Percentiles rank a stretch among this genome's conserved stretches.
These are phyloP conservation scores for Drosophila burlai DNA, from an alignment of 1,140 invertebrate species.

Conservation along the genomic window DNA sequence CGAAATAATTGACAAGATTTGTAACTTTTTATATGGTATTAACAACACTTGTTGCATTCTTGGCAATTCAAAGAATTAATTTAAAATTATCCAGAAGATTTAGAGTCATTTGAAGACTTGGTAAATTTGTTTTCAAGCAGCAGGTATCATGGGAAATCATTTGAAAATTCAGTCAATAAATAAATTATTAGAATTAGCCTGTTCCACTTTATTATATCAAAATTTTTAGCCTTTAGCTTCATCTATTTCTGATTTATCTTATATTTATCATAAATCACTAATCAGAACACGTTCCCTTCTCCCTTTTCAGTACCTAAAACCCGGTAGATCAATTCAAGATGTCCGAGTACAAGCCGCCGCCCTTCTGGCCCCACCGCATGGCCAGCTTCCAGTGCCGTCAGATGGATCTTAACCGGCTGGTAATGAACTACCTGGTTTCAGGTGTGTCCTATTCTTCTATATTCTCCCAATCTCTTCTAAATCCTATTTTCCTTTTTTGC, in stretches of 20 bases:
- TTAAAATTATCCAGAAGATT: background rate
- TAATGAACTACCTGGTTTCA: conserved; percentile 65
- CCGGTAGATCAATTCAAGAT: conserved; percentile 29
- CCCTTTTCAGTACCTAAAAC: conserved; percentile 18
- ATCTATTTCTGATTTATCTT: background rate
- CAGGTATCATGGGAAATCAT: background rate
- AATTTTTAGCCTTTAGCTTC: background rate
- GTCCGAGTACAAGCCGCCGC: conserved; percentile 20
- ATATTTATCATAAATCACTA: background rate
- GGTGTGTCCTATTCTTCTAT: conserved; percentile 13
- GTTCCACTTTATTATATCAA: background rate
- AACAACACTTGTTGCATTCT: background rate
- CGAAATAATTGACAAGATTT: background rate
- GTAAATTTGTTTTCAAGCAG: background rate
- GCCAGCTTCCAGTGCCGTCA: conserved; percentile 58
- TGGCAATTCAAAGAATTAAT: background rate
- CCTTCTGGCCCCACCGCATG: conserved; percentile 61
- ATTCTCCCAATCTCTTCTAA: background rate
- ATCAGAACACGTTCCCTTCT: background rate
- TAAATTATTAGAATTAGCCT: background rate
- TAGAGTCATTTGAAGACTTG: background rate
- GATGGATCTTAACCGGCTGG: conserved; percentile 53
- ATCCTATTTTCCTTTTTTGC: no score
- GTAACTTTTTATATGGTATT: background rate
- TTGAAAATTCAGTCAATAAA: no score